Percentiles rank a stretch among this genome's conserved stretches.
phyloP scores from a whole-genome alignment of 2,113 vertebrate species.

The Nipponia nippon region DNA sequence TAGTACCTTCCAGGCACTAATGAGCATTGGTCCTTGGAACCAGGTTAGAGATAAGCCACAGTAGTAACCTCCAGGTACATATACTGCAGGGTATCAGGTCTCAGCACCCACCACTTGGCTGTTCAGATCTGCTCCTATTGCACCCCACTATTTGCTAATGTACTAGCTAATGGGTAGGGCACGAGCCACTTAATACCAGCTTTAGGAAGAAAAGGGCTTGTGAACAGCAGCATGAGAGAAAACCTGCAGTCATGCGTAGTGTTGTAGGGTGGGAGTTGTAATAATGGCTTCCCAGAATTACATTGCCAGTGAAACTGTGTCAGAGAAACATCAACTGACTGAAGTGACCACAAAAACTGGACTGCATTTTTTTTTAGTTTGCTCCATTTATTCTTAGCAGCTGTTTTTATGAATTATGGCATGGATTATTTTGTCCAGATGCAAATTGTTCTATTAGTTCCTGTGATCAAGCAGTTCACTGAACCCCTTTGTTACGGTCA shows the following conservation, averaged over 20 bases:
- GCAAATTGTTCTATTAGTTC: not conserved
- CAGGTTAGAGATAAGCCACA: not conserved
- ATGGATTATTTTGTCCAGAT: not conserved
- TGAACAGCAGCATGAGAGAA: not conserved
- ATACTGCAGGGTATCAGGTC: not conserved
- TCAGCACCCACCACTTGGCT: not conserved
- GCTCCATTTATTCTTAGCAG: not conserved
- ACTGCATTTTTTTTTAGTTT: not conserved
- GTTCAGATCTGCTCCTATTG: not conserved
- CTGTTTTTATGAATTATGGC: not conserved
- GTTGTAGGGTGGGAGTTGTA: not conserved
- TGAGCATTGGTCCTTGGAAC: not conserved
- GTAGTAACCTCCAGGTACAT: not conserved
- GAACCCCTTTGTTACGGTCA: not conserved
- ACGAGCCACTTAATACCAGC: not conserved
- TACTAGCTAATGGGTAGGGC: not conserved
- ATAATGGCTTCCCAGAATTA: not conserved
- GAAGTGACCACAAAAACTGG: not conserved
- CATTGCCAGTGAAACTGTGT: not conserved
- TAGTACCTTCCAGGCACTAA: not conserved
- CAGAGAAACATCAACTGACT: not conserved
- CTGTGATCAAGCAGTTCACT: not conserved
- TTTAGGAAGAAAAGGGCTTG: not conserved
- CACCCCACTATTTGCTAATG: not conserved
- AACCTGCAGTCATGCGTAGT: not conserved